phyloP scores from a whole-genome alignment of 2,113 vertebrate species.

The Scartelaos histophorus region DNA sequence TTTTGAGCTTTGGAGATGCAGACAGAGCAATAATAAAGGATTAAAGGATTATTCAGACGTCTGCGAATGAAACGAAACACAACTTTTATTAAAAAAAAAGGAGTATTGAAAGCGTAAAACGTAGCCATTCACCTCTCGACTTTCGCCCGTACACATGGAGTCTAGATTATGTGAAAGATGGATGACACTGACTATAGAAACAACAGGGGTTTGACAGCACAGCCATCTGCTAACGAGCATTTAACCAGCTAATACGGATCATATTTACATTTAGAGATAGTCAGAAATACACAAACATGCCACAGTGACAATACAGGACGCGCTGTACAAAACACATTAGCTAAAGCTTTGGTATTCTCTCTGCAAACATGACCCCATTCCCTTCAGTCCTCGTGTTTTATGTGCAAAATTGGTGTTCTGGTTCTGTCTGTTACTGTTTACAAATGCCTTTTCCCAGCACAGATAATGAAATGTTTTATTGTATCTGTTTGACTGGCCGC shows the following conservation, averaged over 20 bases:
- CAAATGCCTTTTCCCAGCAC: conserved; percentile 14
- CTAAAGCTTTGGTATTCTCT: background rate
- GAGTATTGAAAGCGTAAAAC: background rate
- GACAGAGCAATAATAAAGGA: no score
- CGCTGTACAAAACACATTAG: background rate
- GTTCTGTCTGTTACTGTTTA: background rate
- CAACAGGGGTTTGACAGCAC: background rate
- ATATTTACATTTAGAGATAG: background rate
- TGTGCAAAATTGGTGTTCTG: background rate
- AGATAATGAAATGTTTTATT: conserved; percentile 2
- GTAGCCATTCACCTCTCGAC: background rate
- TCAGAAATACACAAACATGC: background rate
- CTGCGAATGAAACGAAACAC: no score
- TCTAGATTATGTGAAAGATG: background rate
- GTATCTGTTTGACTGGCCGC: conserved; percentile 23
- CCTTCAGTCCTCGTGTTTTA: conserved; percentile 5
- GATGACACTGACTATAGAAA: background rate
- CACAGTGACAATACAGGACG: background rate
- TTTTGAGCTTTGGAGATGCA: no score
- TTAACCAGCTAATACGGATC: background rate
- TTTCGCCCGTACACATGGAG: background rate
- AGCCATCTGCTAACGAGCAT: background rate
- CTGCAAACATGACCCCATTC: conserved; percentile 7
- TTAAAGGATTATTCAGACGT: no score
- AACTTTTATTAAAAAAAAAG: no score